Percentiles rank a stretch among this genome's conserved stretches.
Conservation (phyloP, 2,888 invertebrate species). For the Petrolisthes manimaculis region DNA sequence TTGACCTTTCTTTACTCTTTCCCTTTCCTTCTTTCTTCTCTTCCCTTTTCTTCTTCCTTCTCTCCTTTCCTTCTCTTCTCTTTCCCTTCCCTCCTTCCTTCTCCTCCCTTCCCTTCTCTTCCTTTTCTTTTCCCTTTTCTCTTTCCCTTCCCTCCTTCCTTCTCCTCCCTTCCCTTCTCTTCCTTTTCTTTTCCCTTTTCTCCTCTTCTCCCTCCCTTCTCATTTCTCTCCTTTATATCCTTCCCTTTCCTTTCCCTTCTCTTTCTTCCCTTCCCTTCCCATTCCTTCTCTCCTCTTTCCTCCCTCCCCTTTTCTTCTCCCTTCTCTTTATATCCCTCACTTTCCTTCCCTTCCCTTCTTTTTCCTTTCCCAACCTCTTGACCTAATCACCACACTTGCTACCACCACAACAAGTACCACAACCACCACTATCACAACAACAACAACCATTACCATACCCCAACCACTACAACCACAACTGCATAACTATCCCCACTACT, state of each 20-base stretch:
- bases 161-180: not conserved
- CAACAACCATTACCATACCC: no score
- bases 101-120: not conserved
- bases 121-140: not conserved
- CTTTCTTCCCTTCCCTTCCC: not conserved
- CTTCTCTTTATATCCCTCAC: not conserved
- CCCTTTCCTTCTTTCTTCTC: not conserved
- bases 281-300: slow-evolving; percentile 14
- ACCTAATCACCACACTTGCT: not conserved
- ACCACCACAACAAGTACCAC: not conserved
- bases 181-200: not conserved
- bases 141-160: not conserved
- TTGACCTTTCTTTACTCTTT: not conserved
- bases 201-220: not conserved
- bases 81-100: not conserved
- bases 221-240: not conserved
- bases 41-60: not conserved
- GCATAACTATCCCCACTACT: no score
- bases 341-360: not conserved
- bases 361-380: not conserved
- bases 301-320: not conserved
- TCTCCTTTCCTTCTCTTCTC: not conserved
- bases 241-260: slow-evolving; percentile 15
- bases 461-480: no score
- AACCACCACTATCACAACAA: not conserved